Conservation (phyloP, 2,888 invertebrate genomes). For the Cephus spinipes region DNA sequence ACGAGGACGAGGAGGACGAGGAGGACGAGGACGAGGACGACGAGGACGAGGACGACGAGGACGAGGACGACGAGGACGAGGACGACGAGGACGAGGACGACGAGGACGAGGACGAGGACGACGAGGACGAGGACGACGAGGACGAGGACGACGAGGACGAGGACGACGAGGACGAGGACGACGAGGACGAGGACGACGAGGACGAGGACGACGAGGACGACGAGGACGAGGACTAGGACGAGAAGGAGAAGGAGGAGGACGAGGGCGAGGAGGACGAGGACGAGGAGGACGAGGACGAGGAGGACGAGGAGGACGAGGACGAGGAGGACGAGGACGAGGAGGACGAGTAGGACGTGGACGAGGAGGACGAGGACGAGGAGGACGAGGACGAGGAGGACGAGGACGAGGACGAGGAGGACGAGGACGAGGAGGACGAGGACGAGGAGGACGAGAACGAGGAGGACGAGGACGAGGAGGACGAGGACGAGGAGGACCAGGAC, state of each 20-base stretch:
- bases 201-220: constrained; percentile 9
- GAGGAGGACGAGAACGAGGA: too few species aligned
- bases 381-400: background rate
- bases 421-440: background rate
- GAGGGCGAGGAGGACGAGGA: constrained; percentile 14
- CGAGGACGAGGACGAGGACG: background rate
- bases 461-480: background rate
- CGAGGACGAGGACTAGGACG: too few species aligned
- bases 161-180: background rate
- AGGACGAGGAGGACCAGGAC: background rate
- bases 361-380: background rate
- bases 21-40: background rate
- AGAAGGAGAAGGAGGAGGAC: background rate
- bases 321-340: constrained; percentile 11
- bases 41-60: background rate
- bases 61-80: background rate
- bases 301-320: background rate
- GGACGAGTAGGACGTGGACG: too few species aligned
- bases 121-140: background rate
- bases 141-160: background rate
- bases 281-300: constrained; percentile 8
- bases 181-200: background rate
- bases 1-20: background rate
- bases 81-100: background rate
- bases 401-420: background rate